Evolutionary conservation across 2,113 vertebrate species (phyloP), one percentile per base, ranked within the genome.

Genomic region (Daboia siamensis): DNA sequence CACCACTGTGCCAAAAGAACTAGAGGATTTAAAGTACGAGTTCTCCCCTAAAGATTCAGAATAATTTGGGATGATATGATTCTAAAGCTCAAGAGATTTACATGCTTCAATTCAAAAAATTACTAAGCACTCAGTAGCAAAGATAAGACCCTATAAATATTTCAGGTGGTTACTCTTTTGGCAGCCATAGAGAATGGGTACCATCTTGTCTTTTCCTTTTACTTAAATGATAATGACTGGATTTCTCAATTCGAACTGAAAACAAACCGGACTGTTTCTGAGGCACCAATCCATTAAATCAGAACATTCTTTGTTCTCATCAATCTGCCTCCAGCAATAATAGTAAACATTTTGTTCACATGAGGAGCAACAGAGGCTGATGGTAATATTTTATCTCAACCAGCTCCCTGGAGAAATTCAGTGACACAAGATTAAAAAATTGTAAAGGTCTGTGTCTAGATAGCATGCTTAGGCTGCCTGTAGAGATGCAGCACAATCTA

Each of bases 91-190:
- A 61, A 94, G 96, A 95, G 97, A 97, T 97, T 97, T 95, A 91
- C 91, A 89, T 95, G 95, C 91, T 91, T 96, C 95, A 95, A 94
- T 95, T 95, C 88, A 94, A 96, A 94, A 94, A 95, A 93, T 94
- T 96, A 97, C 97, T 96, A 96, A 96, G 94, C 94, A 97, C 96
- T 95, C 96, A 96, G 93, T 93, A 94, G 90, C 96, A 97, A 94
- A 96, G 97, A 96, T 97, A 97, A 97, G 96, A 94, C 95, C 90
- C 87, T 94, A 97, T 97, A 97, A 97, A 98, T 97, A 97, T 97
- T 97, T 96, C 97, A 95, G 86, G 91, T 86, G 89, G 95, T 94
- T 92, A 95, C 96, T 96, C 95, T 94, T 95, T 91, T 0, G 0
- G 74, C 86, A 86, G 92, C 91, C 93, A 96, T 96, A 93, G 94